These are phyloP conservation scores for Pelmatolapia mariae DNA, from an alignment of 2,113 vertebrate species.

Conservation along the genomic window DNA sequence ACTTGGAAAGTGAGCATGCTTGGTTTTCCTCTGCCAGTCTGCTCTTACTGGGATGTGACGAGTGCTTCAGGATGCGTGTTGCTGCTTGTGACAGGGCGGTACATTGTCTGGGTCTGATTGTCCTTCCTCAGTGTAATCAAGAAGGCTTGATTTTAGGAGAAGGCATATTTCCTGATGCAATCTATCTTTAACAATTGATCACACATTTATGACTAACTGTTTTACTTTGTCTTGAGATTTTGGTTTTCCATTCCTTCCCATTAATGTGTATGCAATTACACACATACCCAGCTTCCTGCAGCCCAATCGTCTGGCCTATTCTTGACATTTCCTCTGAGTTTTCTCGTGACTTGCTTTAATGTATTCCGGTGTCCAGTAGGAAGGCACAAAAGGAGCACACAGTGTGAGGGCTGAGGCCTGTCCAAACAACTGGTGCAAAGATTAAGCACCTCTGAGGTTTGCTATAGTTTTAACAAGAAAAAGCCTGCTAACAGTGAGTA, in stretches of 20 bases:
- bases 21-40: conserved; percentile 23
- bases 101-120: conserved; percentile 52
- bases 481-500: background rate
- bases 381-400: background rate
- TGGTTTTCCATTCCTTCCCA: background rate
- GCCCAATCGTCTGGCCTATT: background rate
- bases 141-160: background rate
- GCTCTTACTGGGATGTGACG: conserved; percentile 16
- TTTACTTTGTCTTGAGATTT: conserved; percentile 10
- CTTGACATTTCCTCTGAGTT: conserved; percentile 9
- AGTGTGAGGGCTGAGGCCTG: background rate
- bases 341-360: background rate
- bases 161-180: conserved; percentile 29
- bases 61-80: conserved; percentile 10
- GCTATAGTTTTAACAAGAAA: conserved; percentile 5
- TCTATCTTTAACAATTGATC: conserved; percentile 25
- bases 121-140: conserved; percentile 57
- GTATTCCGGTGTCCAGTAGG: background rate
- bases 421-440: conserved; percentile 33
- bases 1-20: conserved; percentile 16
- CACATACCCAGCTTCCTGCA: background rate
- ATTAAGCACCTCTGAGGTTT: conserved; percentile 30
- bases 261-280: background rate
- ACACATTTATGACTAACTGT: background rate
- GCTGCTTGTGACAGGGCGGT: background rate